Percentiles rank a stretch among this genome's conserved stretches.
phyloP scores from a whole-genome alignment of 1,140 invertebrate genomes.

The Propsilocerus akamusi region DNA sequence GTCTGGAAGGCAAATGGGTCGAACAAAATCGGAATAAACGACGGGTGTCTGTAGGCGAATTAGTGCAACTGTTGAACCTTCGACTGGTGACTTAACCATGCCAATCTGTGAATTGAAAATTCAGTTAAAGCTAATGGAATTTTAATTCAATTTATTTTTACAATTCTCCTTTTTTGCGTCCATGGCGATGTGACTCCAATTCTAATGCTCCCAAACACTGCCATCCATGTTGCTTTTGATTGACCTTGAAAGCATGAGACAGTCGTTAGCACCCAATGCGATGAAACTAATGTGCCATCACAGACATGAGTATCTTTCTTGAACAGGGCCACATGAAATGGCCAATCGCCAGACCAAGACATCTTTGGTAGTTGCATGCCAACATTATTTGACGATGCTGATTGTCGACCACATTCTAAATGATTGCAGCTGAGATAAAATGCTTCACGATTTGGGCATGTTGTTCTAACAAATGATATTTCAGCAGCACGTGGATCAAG shows the following conservation, averaged over 20 bases:
- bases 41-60: conserved; percentile 60
- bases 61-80: conserved; percentile 66
- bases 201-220: conserved; percentile 55
- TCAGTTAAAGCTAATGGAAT: not conserved
- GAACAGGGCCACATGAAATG: conserved; percentile 70
- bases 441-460: conserved; percentile 57
- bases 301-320: conserved; percentile 72
- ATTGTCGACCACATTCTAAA: conserved; percentile 59
- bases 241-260: conserved; percentile 81
- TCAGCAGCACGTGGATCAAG: conserved; percentile 58
- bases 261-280: conserved; percentile 68
- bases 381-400: conserved; percentile 27
- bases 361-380: conserved; percentile 39
- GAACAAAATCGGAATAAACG: conserved; percentile 58
- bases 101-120: conserved; percentile 25
- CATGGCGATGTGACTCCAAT: conserved; percentile 61
- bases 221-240: conserved; percentile 68
- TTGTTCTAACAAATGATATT: conserved; percentile 56
- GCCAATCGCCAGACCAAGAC: conserved; percentile 64
- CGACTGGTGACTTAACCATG: conserved; percentile 76
- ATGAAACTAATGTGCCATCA: conserved; percentile 62
- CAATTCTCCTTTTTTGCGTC: conserved; percentile 67
- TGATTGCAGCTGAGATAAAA: conserved; percentile 59
- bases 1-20: conserved; percentile 58
- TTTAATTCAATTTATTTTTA: conserved; percentile 15